Evolutionary conservation across 2,113 vertebrate genomes (phyloP), one percentile per base, ranked within the genome.

Genomic region (Catharus bicknelli): DNA sequence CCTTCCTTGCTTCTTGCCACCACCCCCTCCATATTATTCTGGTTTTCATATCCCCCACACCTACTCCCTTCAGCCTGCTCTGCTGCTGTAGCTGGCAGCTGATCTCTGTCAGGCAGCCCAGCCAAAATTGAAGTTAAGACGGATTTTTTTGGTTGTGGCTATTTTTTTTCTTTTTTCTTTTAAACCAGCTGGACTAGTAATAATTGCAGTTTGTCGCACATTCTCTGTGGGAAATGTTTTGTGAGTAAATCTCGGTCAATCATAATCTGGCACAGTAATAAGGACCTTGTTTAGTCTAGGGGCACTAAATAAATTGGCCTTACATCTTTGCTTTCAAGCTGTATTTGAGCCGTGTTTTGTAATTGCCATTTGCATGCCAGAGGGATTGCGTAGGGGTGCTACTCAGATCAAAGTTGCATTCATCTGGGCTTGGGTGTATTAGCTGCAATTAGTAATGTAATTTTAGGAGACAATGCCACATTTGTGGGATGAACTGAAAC

Each of bases 321-420:
- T 90, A 87, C 72, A 64, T 92, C 84, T 90, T 76, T 77, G 50
- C 95, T 96, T 96, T 92, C 88, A 95, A 95, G 78, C 59, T 84
- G 78, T 84, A 86, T 90, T 91, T 76, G 86, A 94, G 84, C 62
- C 7, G 11, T 57, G 87, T 91, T 91, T 82, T 91, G 75, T 90
- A 96, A 94, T 91, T 95, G 85, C 93, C 72, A 87, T 94, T 95
- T 90, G 72, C 83, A 67, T 96, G 92, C 95, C 94, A 95, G 59
- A 93, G 86, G 85, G 86, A 95, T 95, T 94, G 90, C 74, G 59
- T 92, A 94, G 83, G 83, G 38, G 83, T 89, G 89, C 87, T 96
- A 86, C 79, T 62, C 85, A 91, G 78, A 90, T 94, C 90, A 94
- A 93, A 96, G 95, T 79, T 78, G 54, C 83, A 84, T 94, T 95